Evolutionary conservation across 2,888 invertebrate genomes (phyloP).

Genomic region (Clunio marinus): DNA sequence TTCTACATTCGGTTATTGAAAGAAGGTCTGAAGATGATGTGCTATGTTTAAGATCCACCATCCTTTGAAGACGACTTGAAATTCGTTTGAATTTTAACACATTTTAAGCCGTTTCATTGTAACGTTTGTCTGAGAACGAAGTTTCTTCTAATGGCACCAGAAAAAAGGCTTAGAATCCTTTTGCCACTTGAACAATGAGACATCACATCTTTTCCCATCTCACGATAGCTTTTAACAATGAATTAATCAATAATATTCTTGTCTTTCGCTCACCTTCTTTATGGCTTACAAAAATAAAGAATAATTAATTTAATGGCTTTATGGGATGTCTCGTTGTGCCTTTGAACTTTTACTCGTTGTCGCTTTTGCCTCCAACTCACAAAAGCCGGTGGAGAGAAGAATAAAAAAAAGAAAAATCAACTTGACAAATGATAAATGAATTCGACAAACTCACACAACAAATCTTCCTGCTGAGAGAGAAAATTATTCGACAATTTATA

Average conservation of each 20-base stretch:
- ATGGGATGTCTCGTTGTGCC: slow-evolving; percentile 17
- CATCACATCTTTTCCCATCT: neutral
- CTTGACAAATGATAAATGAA: slow-evolving; percentile 23
- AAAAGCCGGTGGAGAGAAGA: too few relatives aligned
- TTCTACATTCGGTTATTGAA: neutral
- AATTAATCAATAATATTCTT: slow-evolving; percentile 27
- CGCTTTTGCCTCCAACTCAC: neutral
- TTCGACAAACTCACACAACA: neutral
- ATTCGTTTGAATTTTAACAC: slow-evolving; percentile 11
- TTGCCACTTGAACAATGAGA: neutral
- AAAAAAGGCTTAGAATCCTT: slow-evolving; percentile 17
- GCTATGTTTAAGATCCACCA: neutral
- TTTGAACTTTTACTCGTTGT: slow-evolving; percentile 19
- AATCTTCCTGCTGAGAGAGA: neutral
- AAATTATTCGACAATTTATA: slow-evolving; percentile 28
- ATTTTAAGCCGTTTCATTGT: neutral
- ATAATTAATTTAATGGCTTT: slow-evolving; percentile 32
- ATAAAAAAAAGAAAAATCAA: slow-evolving; percentile 16
- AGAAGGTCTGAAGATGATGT: neutral
- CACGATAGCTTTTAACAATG: slow-evolving; percentile 6
- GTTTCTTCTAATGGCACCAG: neutral
- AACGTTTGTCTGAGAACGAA: neutral
- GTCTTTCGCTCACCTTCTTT: too few relatives aligned
- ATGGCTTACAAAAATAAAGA: neutral
- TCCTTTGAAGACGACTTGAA: neutral